Conservation (phyloP, 2,888 invertebrate genomes). For the Eupithecia subfuscata region DNA sequence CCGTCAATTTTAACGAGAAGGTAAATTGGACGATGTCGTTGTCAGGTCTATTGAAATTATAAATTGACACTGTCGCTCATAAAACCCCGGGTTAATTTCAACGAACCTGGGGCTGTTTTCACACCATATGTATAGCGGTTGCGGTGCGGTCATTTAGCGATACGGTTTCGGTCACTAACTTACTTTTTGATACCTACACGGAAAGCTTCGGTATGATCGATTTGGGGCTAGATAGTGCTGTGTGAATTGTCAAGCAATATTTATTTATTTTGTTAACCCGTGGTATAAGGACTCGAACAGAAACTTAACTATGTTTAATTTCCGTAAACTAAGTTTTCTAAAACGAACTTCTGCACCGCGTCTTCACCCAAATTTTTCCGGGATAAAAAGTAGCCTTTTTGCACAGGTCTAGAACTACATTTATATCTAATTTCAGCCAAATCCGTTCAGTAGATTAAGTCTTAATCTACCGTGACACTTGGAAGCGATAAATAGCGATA, state of each 20-base stretch:
- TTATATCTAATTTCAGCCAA: not conserved
- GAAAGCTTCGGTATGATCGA: not conserved
- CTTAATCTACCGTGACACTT: no score
- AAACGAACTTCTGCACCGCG: no score
- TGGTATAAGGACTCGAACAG: no score
- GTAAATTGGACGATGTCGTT: slow-evolving; percentile 34
- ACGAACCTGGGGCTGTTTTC: slow-evolving; percentile 3
- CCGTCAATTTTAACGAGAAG: slow-evolving; percentile 28
- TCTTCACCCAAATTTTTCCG: no score
- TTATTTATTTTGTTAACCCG: no score
- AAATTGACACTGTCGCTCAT: slow-evolving; percentile 35
- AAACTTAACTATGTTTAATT: no score
- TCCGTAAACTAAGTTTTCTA: no score
- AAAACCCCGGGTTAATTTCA: slow-evolving; percentile 30
- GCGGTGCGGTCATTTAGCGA: not conserved
- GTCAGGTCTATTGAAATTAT: slow-evolving; percentile 37
- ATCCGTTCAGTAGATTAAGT: not conserved
- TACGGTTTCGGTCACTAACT: not conserved
- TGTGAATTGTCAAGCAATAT: no score
- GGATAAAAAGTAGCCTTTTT: no score
- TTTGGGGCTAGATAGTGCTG: no score
- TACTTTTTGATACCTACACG: not conserved
- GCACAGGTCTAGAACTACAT: no score
- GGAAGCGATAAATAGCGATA: no score
- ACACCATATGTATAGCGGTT: not conserved